A percentile compares a stretch with the other conserved stretches of the same genome.
phyloP scores from a whole-genome alignment of 2,113 vertebrate species.

The Actenoides lindsayi region DNA sequence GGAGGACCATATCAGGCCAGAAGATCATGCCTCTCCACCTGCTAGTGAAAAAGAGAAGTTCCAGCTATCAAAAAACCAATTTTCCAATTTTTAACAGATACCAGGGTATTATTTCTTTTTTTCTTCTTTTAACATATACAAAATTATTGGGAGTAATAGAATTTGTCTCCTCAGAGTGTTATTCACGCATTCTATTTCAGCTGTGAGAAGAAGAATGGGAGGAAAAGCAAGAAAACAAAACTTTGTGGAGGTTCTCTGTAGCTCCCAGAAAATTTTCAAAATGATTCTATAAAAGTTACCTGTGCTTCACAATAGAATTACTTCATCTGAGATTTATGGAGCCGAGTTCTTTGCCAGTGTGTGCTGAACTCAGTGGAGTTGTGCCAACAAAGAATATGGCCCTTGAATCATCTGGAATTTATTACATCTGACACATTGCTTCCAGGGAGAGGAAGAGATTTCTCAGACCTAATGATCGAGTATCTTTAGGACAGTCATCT shows the following conservation, averaged over 20 bases:
- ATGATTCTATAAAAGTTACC: background rate
- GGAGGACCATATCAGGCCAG: background rate
- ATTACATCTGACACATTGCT: background rate
- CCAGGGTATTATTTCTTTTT: background rate
- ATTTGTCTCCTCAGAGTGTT: background rate
- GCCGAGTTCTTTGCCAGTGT: background rate
- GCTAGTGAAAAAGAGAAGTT: background rate
- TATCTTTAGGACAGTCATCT: background rate
- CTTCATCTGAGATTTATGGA: slow-evolving; percentile 21
- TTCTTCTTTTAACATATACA: background rate
- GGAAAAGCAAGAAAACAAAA: background rate
- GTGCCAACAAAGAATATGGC: background rate
- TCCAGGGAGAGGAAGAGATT: background rate
- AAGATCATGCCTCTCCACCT: background rate
- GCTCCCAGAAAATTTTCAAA: background rate
- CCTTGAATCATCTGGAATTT: slow-evolving; percentile 28
- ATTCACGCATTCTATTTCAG: background rate
- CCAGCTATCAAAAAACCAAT: background rate
- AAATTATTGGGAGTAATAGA: background rate
- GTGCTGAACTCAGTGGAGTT: background rate
- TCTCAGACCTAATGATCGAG: background rate
- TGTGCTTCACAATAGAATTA: slow-evolving; percentile 1
- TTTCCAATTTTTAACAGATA: background rate
- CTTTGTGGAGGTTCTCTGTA: background rate
- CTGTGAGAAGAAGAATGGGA: background rate